These are phyloP conservation scores for Drosophila atripex DNA, from an alignment of 2,888 invertebrate species.

Conservation along the genomic window DNA sequence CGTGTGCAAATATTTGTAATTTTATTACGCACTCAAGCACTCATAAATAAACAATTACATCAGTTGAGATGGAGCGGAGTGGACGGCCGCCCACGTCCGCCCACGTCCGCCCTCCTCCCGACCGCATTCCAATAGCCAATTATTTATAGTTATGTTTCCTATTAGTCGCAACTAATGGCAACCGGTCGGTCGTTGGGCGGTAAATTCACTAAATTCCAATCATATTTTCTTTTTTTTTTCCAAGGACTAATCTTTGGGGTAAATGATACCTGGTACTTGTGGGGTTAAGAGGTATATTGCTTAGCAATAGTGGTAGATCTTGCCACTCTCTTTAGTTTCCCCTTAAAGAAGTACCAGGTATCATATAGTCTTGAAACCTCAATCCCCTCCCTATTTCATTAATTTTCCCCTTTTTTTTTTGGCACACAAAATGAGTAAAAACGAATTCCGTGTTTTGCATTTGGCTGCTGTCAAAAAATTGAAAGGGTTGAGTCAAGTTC, in stretches of 20 bases:
- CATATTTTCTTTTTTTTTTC: no score
- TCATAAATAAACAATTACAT: constrained; percentile 83
- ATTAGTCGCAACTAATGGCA: constrained; percentile 55
- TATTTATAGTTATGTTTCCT: constrained; percentile 74
- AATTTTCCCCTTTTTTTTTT: constrained; percentile 5
- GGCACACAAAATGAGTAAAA: constrained; percentile 59
- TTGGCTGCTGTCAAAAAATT: constrained; percentile 23
- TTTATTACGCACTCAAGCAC: constrained; percentile 82
- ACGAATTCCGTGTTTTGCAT: constrained; percentile 61
- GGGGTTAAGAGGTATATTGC: background rate
- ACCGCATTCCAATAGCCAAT: constrained; percentile 57
- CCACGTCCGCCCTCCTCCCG: constrained; percentile 6
- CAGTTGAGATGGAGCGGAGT: constrained; percentile 5
- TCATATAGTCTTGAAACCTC: no score
- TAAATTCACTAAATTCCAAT: background rate
- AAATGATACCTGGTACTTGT: background rate
- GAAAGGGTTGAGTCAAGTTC: constrained; percentile 21
- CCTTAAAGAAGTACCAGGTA: background rate
- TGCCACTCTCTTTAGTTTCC: no score
- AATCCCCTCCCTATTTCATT: background rate
- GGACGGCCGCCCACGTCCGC: background rate
- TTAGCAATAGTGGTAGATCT: no score
- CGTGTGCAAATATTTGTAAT: constrained; percentile 77
- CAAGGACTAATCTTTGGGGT: background rate
- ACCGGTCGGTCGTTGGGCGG: constrained; percentile 6